These are phyloP conservation scores for Hassar affinis DNA, from an alignment of 2,113 vertebrate genomes.

Conservation along the genomic window DNA sequence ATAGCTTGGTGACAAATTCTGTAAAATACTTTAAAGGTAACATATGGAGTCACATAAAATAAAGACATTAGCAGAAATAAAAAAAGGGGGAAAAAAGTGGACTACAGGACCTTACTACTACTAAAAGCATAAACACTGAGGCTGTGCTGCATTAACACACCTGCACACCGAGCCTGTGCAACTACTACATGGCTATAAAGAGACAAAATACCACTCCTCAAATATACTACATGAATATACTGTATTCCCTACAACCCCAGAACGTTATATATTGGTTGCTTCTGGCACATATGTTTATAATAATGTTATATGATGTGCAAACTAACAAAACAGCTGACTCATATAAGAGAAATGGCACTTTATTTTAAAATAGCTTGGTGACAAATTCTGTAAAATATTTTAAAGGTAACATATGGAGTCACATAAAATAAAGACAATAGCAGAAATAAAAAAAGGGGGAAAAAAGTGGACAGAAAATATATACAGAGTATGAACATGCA, in stretches of 20 bases:
- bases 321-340: not conserved
- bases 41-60: not conserved
- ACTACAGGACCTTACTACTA: no score
- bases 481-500: not conserved
- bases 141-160: no score
- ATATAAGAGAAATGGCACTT: not conserved
- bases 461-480: conserved; percentile 42
- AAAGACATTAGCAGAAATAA: not conserved
- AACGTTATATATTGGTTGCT: not conserved
- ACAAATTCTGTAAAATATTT: not conserved
- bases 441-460: not conserved
- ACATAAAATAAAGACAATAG: not conserved
- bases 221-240: not conserved
- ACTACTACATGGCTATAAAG: not conserved
- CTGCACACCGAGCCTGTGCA: not conserved
- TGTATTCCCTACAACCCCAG: not conserved
- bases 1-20: not conserved
- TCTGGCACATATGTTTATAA: not conserved
- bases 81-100: not conserved
- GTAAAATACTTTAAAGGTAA: not conserved
- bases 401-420: no score
- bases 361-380: not conserved
- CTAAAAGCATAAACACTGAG: no score
- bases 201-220: not conserved
- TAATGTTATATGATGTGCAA: not conserved